Evolutionary conservation across 2,888 invertebrate species (phyloP).

Genomic region (Stenurella melanura): DNA sequence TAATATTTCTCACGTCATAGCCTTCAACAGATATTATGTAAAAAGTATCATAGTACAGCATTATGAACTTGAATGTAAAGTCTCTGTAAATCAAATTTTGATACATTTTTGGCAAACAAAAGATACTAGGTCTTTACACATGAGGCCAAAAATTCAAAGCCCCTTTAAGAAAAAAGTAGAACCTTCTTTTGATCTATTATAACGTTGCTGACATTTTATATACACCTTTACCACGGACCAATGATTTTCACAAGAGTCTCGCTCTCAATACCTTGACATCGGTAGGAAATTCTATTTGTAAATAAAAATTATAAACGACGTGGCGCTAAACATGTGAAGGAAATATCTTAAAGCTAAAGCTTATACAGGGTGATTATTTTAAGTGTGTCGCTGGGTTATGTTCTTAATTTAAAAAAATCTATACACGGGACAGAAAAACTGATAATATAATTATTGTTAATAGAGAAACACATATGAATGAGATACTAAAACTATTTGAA

Average conservation of each 20-base stretch:
- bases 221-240: constrained; percentile 1
- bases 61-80: neutral
- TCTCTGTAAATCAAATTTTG: neutral
- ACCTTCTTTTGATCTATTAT: constrained; percentile 8
- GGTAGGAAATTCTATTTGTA: constrained; percentile 7
- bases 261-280: neutral
- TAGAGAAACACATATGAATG: too few relatives aligned
- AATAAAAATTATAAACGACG: constrained; percentile 28
- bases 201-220: constrained; percentile 23
- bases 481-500: too few relatives aligned
- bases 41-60: too few relatives aligned
- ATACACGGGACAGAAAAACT: too few relatives aligned
- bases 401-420: too few relatives aligned
- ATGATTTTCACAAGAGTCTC: constrained; percentile 2
- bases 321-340: neutral
- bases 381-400: neutral
- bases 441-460: too few relatives aligned
- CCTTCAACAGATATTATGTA: too few relatives aligned
- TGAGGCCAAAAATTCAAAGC: constrained; percentile 5
- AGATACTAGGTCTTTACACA: constrained; percentile 2
- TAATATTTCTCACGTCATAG: too few relatives aligned
- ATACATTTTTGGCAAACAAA: neutral
- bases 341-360: neutral
- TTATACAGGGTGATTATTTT: neutral
- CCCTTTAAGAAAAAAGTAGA: neutral